Base-by-base conservation (phyloP, 2,888 invertebrate genomes). In the Nomada lathburiana region DNA sequence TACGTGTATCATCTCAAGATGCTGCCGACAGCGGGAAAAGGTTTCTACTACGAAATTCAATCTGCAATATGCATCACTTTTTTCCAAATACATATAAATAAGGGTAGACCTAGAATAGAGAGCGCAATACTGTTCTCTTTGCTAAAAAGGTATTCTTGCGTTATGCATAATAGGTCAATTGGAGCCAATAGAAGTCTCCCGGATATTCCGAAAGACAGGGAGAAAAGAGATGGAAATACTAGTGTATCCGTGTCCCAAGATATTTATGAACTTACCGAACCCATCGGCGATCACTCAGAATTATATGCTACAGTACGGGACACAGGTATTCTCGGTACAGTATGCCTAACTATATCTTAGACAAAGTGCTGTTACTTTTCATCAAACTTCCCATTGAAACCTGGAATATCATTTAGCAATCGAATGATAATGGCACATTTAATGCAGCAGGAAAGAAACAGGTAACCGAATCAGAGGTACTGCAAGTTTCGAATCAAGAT, bases 291-390 rank as follows among this genome's bases (percentile, higher is more conserved):
- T 93, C 97, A 97, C 65, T 98, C 97, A 0, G 98, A 98, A 92
- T 95, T 98, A 82, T 98, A 98, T 93, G 98, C 98, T 53, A 98
- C 98, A 9, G 97, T 98, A 20, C 96, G 96, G 68, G 95, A 95
- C 86, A 95, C 95, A 93, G 93, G 94, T 88, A 93, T 90, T 55
- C 67, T 23, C 4, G 11, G n/a, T 44, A n/a, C 36, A 5, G 36
- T 36, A 36, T 36, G 36, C 36, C 36, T 47, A 47, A 47, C 47
- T 47, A 47, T 47, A 47, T 16, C 11, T 16, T 4, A 13, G 47
- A 13, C 11, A 0, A 47, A 11, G 16, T 26, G 4, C 13, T 26
- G 23, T 13, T n/a, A 7, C 23, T 57, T 11, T 13, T 26, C 13
- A 20, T 10, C 0, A n/a, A 7, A 10, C 23, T 57, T 23, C 13